These are phyloP conservation scores for Pelecanus crispus DNA, from an alignment of 2,113 vertebrate genomes.

Conservation along the genomic window DNA sequence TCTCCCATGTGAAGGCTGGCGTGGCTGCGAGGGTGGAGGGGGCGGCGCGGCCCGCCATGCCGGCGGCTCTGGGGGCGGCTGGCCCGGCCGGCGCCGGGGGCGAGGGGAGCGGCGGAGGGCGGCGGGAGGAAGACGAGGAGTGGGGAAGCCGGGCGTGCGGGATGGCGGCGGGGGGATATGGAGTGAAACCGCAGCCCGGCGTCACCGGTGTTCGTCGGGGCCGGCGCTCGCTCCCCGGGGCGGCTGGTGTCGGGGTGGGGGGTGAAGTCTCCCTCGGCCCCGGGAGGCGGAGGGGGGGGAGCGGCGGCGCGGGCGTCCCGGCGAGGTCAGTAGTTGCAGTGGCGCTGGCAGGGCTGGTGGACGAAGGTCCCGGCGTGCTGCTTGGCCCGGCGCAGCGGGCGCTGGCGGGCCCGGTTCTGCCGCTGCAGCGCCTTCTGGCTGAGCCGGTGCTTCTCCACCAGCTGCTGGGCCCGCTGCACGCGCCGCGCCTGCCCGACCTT, in stretches of 20 bases:
- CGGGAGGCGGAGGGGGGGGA: background rate
- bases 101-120: background rate
- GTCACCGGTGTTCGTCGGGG: background rate
- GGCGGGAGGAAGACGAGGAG: background rate
- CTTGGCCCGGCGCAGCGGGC: constrained; percentile 75
- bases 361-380: constrained; percentile 78
- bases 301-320: background rate
- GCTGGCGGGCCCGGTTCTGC: constrained; percentile 88
- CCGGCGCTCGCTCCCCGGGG: background rate
- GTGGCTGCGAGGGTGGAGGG: background rate
- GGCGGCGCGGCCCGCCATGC: accelerated
- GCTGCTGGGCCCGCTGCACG: constrained; percentile 86
- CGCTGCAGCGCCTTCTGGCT: constrained; percentile 87
- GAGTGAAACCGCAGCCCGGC: background rate
- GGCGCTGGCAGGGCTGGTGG: constrained; percentile 94
- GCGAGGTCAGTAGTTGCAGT: constrained; percentile 85
- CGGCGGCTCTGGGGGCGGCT: background rate
- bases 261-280: background rate
- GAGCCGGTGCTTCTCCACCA: constrained; percentile 81
- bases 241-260: background rate
- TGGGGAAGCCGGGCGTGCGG: background rate
- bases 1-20: background rate
- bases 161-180: background rate
- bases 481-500: constrained; percentile 85
- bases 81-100: background rate